Conservation (phyloP, 2,797 vertebrate species). For the Poecile montanus region DNA sequence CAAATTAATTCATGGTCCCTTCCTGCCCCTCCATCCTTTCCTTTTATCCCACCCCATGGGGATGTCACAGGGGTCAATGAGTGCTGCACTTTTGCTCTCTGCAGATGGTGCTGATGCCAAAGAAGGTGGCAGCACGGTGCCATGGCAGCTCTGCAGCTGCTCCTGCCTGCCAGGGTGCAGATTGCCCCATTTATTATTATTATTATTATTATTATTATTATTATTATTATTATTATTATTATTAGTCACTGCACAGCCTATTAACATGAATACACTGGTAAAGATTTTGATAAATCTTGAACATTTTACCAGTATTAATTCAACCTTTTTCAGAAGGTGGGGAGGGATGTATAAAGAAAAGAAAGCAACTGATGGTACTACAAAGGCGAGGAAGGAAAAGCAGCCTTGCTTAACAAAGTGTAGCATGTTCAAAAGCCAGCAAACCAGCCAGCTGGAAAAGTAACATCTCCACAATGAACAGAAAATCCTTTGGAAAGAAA, state of each 20-base stretch:
- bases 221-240: too few species aligned
- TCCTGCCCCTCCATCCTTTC: not conserved
- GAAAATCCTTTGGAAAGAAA: not conserved
- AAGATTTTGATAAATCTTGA: not conserved
- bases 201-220: too few species aligned
- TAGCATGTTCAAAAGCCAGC: not conserved
- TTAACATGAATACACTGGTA: not conserved
- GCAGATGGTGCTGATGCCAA: not conserved
- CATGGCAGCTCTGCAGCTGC: not conserved
- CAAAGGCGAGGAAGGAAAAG: not conserved
- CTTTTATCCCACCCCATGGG: not conserved
- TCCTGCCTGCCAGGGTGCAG: not conserved
- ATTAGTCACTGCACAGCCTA: not conserved
- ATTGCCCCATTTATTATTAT: too few species aligned
- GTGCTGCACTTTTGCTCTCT: not conserved
- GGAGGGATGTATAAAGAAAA: not conserved
- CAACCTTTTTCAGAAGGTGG: not conserved
- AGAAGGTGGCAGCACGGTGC: fast-evolving
- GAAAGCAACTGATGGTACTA: not conserved
- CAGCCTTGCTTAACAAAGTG: not conserved
- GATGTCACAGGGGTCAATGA: not conserved
- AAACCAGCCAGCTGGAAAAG: not conserved
- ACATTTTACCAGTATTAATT: not conserved
- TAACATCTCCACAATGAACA: not conserved
- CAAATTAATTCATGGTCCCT: not conserved